Evolutionary conservation across 2,113 vertebrate genomes (phyloP).

Genomic region (Ptilorrhoa leucosticta): DNA sequence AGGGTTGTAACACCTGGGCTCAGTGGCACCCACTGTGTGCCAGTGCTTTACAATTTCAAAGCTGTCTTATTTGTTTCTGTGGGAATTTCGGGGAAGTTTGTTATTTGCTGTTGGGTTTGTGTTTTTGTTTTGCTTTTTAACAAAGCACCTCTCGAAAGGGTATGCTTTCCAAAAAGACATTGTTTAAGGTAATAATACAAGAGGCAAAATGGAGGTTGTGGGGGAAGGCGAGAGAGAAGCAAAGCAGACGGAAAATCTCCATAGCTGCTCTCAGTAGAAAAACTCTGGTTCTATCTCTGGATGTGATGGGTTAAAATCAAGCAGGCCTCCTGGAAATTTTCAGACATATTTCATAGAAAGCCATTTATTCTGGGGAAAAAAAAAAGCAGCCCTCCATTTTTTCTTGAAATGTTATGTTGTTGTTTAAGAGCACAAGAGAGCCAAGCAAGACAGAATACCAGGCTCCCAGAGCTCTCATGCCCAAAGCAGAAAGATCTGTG

Average conservation of each 20-base stretch:
- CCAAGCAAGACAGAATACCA: neutral
- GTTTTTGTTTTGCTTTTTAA: conserved; percentile 37
- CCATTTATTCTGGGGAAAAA: neutral
- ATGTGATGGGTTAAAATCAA: neutral
- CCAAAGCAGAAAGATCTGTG: neutral
- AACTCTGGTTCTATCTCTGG: neutral
- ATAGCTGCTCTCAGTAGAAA: neutral
- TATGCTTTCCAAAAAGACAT: neutral
- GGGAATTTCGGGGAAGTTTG: neutral
- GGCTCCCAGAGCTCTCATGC: neutral
- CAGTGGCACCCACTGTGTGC: neutral
- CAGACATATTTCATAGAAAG: neutral
- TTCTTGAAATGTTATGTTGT: neutral
- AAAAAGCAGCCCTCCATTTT: accelerated
- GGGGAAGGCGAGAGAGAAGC: neutral
- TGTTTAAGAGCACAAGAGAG: neutral
- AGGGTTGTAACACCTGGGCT: neutral
- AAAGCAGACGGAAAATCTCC: neutral
- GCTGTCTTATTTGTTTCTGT: conserved; percentile 25
- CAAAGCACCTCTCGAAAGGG: neutral
- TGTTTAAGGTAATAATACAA: conserved; percentile 52
- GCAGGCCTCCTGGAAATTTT: neutral
- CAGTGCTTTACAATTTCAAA: conserved; percentile 30
- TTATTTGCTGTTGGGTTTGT: neutral
- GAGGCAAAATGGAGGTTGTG: neutral